Percentiles rank a stretch among this genome's conserved stretches.
phyloP scores from a whole-genome alignment of 2,797 vertebrate genomes.

The Strix occidentalis region DNA sequence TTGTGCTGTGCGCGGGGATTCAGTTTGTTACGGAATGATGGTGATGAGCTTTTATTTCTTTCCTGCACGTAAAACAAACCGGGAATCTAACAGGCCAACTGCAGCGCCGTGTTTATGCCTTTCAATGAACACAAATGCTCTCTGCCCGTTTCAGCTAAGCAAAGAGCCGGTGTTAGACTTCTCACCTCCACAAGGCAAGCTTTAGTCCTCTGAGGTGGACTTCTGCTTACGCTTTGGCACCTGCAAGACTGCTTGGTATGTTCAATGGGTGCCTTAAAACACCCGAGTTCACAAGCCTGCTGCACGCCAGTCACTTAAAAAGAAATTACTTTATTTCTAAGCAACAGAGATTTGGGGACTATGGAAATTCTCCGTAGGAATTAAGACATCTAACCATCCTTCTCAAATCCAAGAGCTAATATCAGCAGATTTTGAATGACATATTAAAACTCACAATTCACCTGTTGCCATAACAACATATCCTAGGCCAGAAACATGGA shows the following conservation, averaged over 20 bases:
- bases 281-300: neutral
- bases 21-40: neutral
- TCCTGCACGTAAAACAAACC: neutral
- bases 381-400: neutral
- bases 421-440: neutral
- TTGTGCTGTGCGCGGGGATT: rapidly evolving
- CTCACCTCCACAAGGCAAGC: rapidly evolving
- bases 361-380: neutral
- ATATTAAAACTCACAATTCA: neutral
- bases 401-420: neutral
- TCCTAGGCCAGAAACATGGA: neutral
- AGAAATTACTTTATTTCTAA: neutral
- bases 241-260: neutral
- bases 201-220: neutral
- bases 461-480: neutral
- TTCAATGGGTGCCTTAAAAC: neutral
- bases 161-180: neutral
- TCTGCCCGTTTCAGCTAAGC: neutral
- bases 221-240: neutral
- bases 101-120: neutral
- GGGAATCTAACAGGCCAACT: neutral
- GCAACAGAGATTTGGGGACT: neutral
- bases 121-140: neutral
- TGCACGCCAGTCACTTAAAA: neutral
- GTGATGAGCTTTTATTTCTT: neutral